Evolutionary conservation across 2,113 vertebrate genomes (phyloP).

Genomic region (Shinisaurus crocodilurus): DNA sequence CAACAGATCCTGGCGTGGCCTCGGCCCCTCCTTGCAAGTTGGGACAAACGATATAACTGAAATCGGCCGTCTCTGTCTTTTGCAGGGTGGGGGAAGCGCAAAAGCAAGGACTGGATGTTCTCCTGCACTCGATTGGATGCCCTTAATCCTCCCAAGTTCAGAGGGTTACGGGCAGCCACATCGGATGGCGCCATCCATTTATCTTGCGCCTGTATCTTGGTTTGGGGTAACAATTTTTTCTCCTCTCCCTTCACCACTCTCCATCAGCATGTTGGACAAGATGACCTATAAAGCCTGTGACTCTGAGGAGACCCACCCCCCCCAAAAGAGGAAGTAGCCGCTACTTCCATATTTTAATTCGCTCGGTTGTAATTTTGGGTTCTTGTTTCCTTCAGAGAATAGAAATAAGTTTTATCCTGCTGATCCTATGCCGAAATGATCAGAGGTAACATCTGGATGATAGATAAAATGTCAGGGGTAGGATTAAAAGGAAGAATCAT

Average conservation of each 20-base stretch:
- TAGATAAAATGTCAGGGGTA: slow-evolving; percentile 46
- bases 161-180: too few relatives aligned
- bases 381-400: slow-evolving; percentile 54
- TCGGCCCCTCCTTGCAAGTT: too few relatives aligned
- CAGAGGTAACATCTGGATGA: slow-evolving; percentile 71
- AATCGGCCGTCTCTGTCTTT: too few relatives aligned
- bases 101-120: too few relatives aligned
- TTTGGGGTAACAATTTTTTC: background rate
- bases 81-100: too few relatives aligned
- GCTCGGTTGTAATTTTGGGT: slow-evolving; percentile 50
- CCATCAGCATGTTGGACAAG: background rate
- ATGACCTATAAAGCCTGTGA: background rate
- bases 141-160: too few relatives aligned
- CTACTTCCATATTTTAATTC: slow-evolving; percentile 68
- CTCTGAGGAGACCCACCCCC: background rate
- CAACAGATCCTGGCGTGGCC: too few relatives aligned
- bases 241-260: background rate
- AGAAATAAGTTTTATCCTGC: slow-evolving; percentile 64
- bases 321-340: slow-evolving; percentile 2
- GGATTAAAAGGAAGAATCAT: slow-evolving; percentile 63
- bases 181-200: too few relatives aligned
- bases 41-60: too few relatives aligned
- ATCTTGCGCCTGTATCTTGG: background rate
- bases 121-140: too few relatives aligned
- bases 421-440: slow-evolving; percentile 72